These are phyloP conservation scores for Ips typographus DNA, from an alignment of 1,140 invertebrate species.

Conservation along the genomic window DNA sequence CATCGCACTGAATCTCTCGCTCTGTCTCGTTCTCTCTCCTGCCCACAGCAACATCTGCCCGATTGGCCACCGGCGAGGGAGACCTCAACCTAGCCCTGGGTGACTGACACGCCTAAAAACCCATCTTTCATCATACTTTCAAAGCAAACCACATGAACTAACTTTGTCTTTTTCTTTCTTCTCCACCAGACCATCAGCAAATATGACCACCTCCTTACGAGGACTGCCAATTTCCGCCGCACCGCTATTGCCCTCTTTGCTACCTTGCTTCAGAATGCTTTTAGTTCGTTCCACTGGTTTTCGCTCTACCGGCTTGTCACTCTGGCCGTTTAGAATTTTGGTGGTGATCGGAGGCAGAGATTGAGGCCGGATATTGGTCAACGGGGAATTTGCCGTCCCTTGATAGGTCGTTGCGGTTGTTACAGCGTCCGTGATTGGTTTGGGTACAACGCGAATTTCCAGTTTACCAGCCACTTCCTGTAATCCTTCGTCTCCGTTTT, in stretches of 20 bases:
- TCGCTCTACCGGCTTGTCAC: constrained; percentile 15
- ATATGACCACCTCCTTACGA: constrained; percentile 47
- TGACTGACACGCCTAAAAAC: constrained; percentile 23
- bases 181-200: constrained; percentile 41
- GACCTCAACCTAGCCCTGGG: constrained; percentile 16
- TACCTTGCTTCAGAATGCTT: constrained; percentile 50
- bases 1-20: constrained; percentile 35
- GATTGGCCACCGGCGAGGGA: constrained; percentile 9
- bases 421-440: constrained; percentile 38
- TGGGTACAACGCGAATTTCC: constrained; percentile 75
- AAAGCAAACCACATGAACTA: not conserved
- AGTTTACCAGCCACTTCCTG: constrained; percentile 62
- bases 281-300: constrained; percentile 47
- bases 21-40: constrained; percentile 39
- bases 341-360: constrained; percentile 29
- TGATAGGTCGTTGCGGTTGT: constrained; percentile 22
- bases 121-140: not conserved
- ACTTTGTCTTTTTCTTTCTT: constrained; percentile 25
- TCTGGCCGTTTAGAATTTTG: constrained; percentile 8
- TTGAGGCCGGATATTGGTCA: constrained; percentile 18
- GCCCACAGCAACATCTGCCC: constrained; percentile 4
- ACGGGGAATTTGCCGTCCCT: constrained; percentile 14
- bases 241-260: constrained; percentile 43
- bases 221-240: constrained; percentile 44
- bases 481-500: constrained; percentile 40